phyloP scores from a whole-genome alignment of 1,140 invertebrate species.

The Conus ventricosus region DNA sequence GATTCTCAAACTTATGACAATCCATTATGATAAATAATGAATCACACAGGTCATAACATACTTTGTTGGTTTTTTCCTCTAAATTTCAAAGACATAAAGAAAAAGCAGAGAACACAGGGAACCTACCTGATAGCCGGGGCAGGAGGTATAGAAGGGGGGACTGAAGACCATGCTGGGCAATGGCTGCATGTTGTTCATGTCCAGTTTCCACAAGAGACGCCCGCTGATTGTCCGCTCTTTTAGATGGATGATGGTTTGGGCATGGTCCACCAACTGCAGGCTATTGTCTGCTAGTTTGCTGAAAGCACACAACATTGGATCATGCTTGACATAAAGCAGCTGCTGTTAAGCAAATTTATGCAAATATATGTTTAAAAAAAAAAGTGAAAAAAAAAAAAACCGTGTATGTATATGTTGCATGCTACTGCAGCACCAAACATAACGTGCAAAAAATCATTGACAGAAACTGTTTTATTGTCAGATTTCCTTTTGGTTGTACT shows the following conservation, averaged over 20 bases:
- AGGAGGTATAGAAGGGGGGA: conserved; percentile 48
- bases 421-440: not conserved
- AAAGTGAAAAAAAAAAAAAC: not conserved
- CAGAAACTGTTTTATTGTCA: no score
- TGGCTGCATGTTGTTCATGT: conserved; percentile 26
- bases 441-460: no score
- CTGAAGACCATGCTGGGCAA: conserved; percentile 37
- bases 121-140: conserved; percentile 49
- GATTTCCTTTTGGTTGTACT: no score
- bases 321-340: no score
- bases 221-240: conserved; percentile 37
- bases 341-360: not conserved
- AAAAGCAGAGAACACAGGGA: no score
- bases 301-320: not conserved
- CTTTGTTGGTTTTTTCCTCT: no score
- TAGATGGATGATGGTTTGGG: not conserved
- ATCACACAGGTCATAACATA: no score
- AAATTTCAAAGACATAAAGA: no score
- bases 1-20: no score
- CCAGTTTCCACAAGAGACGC: conserved; percentile 43
- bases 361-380: no score
- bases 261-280: not conserved
- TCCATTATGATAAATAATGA: no score
- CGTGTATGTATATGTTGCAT: not conserved
- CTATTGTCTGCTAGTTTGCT: conserved; percentile 8